Evolutionary conservation across 2,888 invertebrate species (phyloP).

Genomic region (Poecilobothrus nobilitatus): DNA sequence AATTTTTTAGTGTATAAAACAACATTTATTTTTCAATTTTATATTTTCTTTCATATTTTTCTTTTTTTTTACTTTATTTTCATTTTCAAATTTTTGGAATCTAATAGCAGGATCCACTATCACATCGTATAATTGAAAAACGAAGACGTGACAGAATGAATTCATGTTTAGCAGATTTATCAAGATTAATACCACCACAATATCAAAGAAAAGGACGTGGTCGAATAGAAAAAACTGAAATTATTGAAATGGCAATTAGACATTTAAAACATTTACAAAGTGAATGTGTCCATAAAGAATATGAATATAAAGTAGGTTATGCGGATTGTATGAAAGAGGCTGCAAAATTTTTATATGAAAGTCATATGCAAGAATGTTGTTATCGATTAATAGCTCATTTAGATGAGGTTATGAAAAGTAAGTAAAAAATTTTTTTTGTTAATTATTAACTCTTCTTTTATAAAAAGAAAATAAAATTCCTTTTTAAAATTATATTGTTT

Average conservation of each 20-base stretch:
- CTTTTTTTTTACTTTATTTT: neutral
- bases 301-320: conserved; percentile 70
- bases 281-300: conserved; percentile 43
- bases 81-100: conserved; percentile 18
- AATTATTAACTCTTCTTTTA: neutral
- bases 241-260: conserved; percentile 95
- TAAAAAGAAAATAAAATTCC: neutral
- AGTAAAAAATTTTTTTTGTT: conserved; percentile 21
- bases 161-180: conserved; percentile 89
- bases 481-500: neutral
- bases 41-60: conserved; percentile 12
- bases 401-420: conserved; percentile 54
- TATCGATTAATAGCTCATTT: conserved; percentile 72
- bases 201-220: conserved; percentile 92
- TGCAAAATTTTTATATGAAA: conserved; percentile 80
- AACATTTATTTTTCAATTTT: conserved; percentile 10
- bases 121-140: conserved; percentile 96
- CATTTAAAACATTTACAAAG: conserved; percentile 86
- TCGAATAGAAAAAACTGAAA: conserved; percentile 94
- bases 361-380: conserved; percentile 74
- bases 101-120: conserved; percentile 83
- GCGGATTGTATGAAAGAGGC: conserved; percentile 86
- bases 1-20: no score
- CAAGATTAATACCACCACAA: conserved; percentile 84
- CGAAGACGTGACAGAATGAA: conserved; percentile 93